Evolutionary conservation across 2,113 vertebrate genomes (phyloP), one percentile per base, ranked within the genome.

Genomic region (Tyto alba): DNA sequence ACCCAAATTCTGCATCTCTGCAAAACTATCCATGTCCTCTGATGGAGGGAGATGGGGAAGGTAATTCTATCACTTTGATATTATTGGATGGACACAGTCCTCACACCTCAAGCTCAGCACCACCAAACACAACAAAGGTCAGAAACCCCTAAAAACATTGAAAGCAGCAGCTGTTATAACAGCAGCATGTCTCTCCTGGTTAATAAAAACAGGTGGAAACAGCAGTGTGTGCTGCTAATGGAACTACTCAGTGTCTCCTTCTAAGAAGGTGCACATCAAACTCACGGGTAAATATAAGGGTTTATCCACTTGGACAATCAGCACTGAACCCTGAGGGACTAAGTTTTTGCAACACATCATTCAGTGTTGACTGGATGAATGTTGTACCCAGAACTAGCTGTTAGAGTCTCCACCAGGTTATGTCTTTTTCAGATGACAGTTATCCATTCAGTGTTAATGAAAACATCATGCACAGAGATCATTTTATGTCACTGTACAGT

Each of bases 351-450:
- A 64, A 41, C 30, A 21, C 12, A 17, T 41, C 78, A 50, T 29
- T 57, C 36, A 47, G 29, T 0, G 0, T 75, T 76, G 29, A 13
- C 17, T 57, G 50, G 34, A 29, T 69, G 45, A 11, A 4, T 36
- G 59, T 57, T 69, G 34, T 76, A 38, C 53, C 85, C 63, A n/a
- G 75, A 40, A 40, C 30, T 20, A 40, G 27, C 36, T 89, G 30
- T 50, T 76, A n/a, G 43, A 73, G 22, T 27, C 38, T 73, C 86
- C 16, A 45, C 26, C 12, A 13, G 21, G 4, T 80, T 40, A 27
- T 90, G 91, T 68, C 69, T 88, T 45, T 90, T 64, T 40, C 66
- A 72, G 56, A 22, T 85, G 57, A 29, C 14, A 40, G n/a, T 41
- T 63, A 43, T 6, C 41, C 21, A 11, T 66, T 60, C 40, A n/a